phyloP scores from a whole-genome alignment of 2,888 invertebrate species.

The Homarus gammarus region DNA sequence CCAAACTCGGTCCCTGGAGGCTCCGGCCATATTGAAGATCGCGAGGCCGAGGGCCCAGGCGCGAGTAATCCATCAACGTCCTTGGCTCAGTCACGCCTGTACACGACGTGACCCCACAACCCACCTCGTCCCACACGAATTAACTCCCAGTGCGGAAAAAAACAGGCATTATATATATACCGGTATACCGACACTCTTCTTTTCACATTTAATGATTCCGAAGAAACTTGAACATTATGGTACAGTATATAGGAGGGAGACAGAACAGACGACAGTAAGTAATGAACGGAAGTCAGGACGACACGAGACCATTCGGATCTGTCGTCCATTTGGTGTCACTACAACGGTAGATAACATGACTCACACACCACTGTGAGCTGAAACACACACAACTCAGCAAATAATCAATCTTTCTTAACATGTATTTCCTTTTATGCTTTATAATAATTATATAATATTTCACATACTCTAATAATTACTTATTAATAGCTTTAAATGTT shows the following conservation, averaged over 20 bases:
- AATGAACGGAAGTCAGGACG: neutral
- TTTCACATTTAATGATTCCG: neutral
- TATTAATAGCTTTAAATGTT: too few species aligned
- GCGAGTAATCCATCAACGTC: constrained; percentile 70
- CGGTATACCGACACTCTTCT: too few species aligned
- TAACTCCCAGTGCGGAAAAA: neutral
- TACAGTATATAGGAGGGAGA: neutral
- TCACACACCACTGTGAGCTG: too few species aligned
- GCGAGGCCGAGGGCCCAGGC: constrained; percentile 66
- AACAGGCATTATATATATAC: neutral
- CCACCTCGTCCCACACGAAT: constrained; percentile 42
- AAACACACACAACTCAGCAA: too few species aligned
- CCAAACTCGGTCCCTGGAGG: constrained; percentile 55
- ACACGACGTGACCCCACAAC: constrained; percentile 15
- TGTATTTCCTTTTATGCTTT: too few species aligned
- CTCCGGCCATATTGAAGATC: constrained; percentile 71
- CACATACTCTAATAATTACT: too few species aligned
- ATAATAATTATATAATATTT: too few species aligned
- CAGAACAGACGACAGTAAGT: neutral
- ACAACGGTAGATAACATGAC: too few species aligned
- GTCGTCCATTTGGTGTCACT: too few species aligned
- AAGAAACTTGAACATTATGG: neutral
- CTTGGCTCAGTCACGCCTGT: constrained; percentile 60
- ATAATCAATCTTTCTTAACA: too few species aligned
- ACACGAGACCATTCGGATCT: neutral